These are phyloP conservation scores for Daubentonia madagascariensis DNA, from an alignment of 2,113 vertebrate genomes.

Conservation along the genomic window DNA sequence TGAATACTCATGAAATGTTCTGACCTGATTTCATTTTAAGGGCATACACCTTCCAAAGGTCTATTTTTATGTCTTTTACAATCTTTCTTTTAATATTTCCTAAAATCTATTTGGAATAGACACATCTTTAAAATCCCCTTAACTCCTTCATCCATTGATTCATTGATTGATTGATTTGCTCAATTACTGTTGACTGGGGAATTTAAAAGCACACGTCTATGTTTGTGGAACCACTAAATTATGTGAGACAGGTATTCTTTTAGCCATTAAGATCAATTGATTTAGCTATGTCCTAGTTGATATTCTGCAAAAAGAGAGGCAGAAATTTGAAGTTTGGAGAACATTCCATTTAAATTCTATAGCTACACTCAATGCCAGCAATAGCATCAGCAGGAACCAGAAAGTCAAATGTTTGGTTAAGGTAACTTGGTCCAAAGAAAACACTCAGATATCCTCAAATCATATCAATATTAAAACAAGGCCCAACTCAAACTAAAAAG, in stretches of 20 bases:
- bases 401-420: neutral
- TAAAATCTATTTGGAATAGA: constrained; percentile 7
- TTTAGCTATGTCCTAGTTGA: neutral
- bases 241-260: neutral
- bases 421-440: neutral
- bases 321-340: constrained; percentile 24
- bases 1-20: neutral
- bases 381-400: neutral
- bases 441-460: neutral
- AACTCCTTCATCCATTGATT: constrained; percentile 12
- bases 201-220: constrained; percentile 25
- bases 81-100: neutral
- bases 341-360: neutral
- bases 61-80: constrained; percentile 37
- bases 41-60: neutral
- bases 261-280: neutral
- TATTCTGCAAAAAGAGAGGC: neutral
- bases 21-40: constrained; percentile 10
- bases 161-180: neutral
- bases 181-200: neutral
- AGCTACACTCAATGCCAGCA: neutral
- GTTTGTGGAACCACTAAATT: constrained; percentile 28
- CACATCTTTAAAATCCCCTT: neutral
- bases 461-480: neutral
- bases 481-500: neutral